phyloP scores from a whole-genome alignment of 37 sponge, comb jelly and placozoan genomes.

The Mnemiopsis leidyi region DNA sequence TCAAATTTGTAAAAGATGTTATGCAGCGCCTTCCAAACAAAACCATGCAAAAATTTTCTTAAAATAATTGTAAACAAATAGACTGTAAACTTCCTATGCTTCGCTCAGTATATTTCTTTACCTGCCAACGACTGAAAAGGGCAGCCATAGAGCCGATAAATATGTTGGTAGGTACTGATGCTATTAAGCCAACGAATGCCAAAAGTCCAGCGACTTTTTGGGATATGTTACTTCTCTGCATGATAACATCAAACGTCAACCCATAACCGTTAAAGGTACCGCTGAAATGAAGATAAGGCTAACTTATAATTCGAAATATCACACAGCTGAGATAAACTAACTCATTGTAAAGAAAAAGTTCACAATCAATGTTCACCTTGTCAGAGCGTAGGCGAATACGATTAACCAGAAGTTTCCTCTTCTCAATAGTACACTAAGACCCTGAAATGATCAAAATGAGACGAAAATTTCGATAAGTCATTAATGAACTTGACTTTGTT shows the following conservation, averaged over 20 bases:
- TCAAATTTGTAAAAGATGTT: too few relatives aligned
- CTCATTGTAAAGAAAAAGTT: neutral
- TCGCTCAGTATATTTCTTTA: too few relatives aligned
- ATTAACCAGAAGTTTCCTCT: neutral
- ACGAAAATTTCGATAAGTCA: too few relatives aligned
- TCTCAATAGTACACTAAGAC: neutral
- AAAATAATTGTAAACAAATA: too few relatives aligned
- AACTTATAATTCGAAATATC: neutral
- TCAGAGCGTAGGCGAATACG: neutral
- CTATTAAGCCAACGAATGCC: conserved; percentile 7
- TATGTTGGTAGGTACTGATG: conserved; percentile 40
- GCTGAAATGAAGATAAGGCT: conserved; percentile 47
- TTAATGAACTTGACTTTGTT: too few relatives aligned
- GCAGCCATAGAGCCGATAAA: conserved; percentile 39
- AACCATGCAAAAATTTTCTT: too few relatives aligned
- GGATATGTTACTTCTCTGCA: neutral
- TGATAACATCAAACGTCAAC: neutral
- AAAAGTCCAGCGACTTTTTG: conserved; percentile 14
- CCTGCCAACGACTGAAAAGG: conserved; percentile 21
- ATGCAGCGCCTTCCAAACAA: too few relatives aligned
- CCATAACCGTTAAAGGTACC: conserved; percentile 42
- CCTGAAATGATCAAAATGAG: too few relatives aligned
- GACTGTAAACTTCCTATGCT: too few relatives aligned
- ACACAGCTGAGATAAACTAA: neutral
- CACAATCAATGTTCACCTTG: conserved; percentile 25